Base-by-base conservation (phyloP, 2,113 vertebrate species). In the Progne subis region DNA sequence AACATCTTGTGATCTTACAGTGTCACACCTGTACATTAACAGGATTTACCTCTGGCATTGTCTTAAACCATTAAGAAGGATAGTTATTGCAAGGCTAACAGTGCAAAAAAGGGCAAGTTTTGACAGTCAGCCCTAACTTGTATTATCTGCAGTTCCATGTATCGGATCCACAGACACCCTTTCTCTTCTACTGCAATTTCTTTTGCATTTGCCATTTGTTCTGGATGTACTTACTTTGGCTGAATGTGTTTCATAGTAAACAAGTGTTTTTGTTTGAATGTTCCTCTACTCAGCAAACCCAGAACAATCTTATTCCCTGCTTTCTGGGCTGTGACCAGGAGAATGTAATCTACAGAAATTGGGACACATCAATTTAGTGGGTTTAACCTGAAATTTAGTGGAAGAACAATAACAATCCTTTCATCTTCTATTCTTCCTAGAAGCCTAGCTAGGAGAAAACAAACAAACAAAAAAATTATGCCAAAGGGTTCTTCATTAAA, bases 401-500 rank as follows among this genome's bases (percentile, higher is more conserved):
- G 52, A 75, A 90, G 34, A 75, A 89, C 21, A 72, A 47, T 23
- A 88, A 68, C 25, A 85, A 43, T 25, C 6, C 14, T 92, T 87
- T 93, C 21, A 87, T 86, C 50, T 77, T 88, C 34, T 80, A 20
- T 18, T 3, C 20, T 77, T n/a, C 32, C 32, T 77, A 82, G 85
- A 89, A 71, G 29, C 17, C 12, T 63, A 61, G 6, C 14, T 77
- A 56, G 26, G 31, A 91, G 18, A 9, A 92, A 76, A 94, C 57
- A 91, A 8, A 8, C 49, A 84, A 53, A 67, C 63, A 46, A 74
- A 11, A 57, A 85, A 55, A 64, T 55, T 14, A 31, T 90, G n/a
- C 5, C 47, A 61, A 77, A 79, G 28, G 59, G 34, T 32, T 46
- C 25, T 68, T 93, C 41, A 90, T 92, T 91, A 89, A 91, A 90